Conservation (phyloP, 64 coral and sea anemone genomes). For the Pachyseris speciosa region DNA sequence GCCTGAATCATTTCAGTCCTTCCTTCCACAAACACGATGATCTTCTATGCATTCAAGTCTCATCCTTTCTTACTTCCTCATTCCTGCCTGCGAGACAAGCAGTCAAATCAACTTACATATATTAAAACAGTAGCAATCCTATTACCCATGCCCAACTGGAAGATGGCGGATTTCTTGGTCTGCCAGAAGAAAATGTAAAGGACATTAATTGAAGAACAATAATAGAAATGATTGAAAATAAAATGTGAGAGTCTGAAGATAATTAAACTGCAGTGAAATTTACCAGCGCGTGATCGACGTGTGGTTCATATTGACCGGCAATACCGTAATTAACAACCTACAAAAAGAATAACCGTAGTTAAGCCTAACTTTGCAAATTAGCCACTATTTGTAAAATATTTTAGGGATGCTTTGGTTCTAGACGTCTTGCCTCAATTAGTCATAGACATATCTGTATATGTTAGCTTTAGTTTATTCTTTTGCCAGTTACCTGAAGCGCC, state of each 20-base stretch:
- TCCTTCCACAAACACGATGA: too few relatives aligned
- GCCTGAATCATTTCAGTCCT: too few relatives aligned
- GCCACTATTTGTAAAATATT: neutral
- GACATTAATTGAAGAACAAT: neutral
- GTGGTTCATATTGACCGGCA: conserved; percentile 73
- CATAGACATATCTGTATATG: too few relatives aligned
- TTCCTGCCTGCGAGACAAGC: too few relatives aligned
- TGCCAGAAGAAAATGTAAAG: neutral
- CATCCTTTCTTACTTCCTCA: too few relatives aligned
- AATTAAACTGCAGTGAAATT: too few relatives aligned
- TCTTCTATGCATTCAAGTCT: too few relatives aligned
- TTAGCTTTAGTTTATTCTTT: neutral
- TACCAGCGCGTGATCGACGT: conserved; percentile 72
- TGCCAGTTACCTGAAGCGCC: conserved; percentile 49
- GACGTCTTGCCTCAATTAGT: too few relatives aligned
- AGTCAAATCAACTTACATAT: conserved; percentile 65
- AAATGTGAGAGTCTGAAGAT: too few relatives aligned
- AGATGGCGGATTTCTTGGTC: conserved; percentile 31
- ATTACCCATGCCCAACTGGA: conserved; percentile 60
- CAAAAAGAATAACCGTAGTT: neutral
- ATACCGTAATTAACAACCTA: conserved; percentile 79
- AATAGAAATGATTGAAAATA: too few relatives aligned
- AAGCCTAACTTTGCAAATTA: neutral
- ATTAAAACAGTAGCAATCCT: conserved; percentile 65
- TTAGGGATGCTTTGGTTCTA: neutral